Conservation (phyloP, 64 coral and sea anemone species). For the Montipora cactus region DNA sequence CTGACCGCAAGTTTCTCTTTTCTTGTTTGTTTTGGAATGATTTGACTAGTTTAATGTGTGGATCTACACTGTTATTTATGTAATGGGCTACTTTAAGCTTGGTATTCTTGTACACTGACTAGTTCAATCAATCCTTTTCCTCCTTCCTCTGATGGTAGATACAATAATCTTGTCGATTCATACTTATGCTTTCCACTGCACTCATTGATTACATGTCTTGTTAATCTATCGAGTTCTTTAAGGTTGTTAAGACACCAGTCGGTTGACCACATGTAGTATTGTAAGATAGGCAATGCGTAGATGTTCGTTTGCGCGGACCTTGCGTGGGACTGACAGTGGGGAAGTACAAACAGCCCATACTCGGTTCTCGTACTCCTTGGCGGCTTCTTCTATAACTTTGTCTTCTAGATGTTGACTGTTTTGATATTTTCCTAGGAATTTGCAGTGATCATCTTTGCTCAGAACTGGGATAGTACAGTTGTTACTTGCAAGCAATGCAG, state of each 20-base stretch:
- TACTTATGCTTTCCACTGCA: neutral
- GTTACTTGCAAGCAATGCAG: neutral
- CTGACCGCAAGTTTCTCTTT: too few relatives aligned
- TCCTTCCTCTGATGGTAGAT: too few relatives aligned
- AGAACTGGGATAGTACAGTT: neutral
- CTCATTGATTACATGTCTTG: slow-evolving; percentile 7
- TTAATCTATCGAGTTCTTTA: slow-evolving; percentile 22
- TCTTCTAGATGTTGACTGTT: neutral
- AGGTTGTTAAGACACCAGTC: slow-evolving; percentile 1
- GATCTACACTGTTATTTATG: neutral
- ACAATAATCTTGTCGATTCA: too few relatives aligned
- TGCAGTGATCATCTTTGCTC: neutral
- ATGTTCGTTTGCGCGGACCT: too few relatives aligned
- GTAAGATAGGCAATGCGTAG: neutral
- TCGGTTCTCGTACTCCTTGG: neutral
- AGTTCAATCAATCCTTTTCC: too few relatives aligned
- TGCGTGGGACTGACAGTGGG: too few relatives aligned
- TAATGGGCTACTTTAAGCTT: slow-evolving; percentile 22
- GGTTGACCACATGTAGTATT: slow-evolving; percentile 16
- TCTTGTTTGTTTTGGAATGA: neutral
- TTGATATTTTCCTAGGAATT: slow-evolving; percentile 7
- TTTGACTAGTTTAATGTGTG: slow-evolving; percentile 17
- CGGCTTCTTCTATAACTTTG: too few relatives aligned
- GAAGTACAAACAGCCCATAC: slow-evolving; percentile 4
- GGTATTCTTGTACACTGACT: neutral